Evolutionary conservation across 37 sponge, comb jelly and placozoan genomes (phyloP).

Genomic region (Axinella damicornis): DNA sequence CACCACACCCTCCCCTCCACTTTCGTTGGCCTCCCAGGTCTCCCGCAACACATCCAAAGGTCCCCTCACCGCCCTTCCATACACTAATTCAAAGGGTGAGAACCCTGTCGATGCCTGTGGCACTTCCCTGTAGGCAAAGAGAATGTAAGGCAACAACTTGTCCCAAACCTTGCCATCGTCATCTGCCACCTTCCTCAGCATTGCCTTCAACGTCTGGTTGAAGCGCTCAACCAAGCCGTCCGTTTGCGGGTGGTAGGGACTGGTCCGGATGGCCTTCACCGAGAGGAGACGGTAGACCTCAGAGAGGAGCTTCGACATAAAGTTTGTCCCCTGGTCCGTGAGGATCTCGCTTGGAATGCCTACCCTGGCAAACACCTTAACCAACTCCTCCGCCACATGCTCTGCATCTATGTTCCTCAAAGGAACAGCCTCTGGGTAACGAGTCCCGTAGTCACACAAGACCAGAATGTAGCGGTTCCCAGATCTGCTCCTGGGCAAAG

Average conservation of each 20-base stretch:
- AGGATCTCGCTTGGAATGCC: constrained; percentile 63
- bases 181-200: constrained; percentile 13
- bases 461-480: constrained; percentile 56
- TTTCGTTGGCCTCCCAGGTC: constrained; percentile 26
- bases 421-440: constrained; percentile 60
- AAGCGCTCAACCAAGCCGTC: constrained; percentile 64
- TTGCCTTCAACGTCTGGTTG: constrained; percentile 48
- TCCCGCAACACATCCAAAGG: constrained; percentile 60
- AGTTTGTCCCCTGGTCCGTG: constrained; percentile 62
- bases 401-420: constrained; percentile 41
- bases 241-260: constrained; percentile 66
- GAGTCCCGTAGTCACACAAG: constrained; percentile 60
- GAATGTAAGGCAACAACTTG: constrained; percentile 30
- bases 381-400: constrained; percentile 56
- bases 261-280: constrained; percentile 47
- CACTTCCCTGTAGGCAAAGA: constrained; percentile 60
- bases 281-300: constrained; percentile 47
- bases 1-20: constrained; percentile 28
- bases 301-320: constrained; percentile 30
- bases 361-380: constrained; percentile 30
- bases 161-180: constrained; percentile 41
- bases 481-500: constrained; percentile 23
- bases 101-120: constrained; percentile 55
- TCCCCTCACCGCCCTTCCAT: constrained; percentile 53
- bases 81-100: constrained; percentile 59